Base-by-base conservation (phyloP, 2,113 vertebrate species). In the Cynopterus brachyotis region DNA sequence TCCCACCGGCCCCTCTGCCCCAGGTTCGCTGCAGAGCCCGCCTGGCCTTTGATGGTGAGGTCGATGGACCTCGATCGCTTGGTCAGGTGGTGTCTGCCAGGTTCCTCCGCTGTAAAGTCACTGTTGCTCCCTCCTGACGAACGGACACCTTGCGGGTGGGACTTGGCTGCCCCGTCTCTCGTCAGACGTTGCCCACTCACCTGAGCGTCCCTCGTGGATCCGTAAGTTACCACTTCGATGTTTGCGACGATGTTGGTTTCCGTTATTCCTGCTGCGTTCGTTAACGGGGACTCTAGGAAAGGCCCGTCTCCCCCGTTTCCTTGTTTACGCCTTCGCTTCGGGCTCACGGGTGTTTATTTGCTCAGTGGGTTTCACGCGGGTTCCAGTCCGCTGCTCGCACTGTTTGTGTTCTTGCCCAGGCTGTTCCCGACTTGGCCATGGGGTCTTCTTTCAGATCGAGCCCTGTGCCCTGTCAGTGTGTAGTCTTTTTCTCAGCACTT, bases 1-100 rank as follows among this genome's bases (percentile, higher is more conserved):
- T 30, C 26, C 19, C 50, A 0, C 47, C 9, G 0, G 9, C 0
- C 7, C 42, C 11, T 10, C 42, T 22, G 40, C 7, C 0, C 45
- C 3, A 40, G 92, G 5, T 26, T 47, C 4, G 0, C 5, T 37
- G 9, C 81, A 20, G 11, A 30, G 8, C 60, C 12, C 7, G 40
- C 10, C 15, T 0, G 37, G 24, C 70, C 72, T 3, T 9, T 2
- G 0, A 22, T 11, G 78, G 24, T 20, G 45, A 13, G 19, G 5
- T 9, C 22, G 3, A n/a, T n/a, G n/a, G n/a, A 26, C 40, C 40
- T n/a, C 8, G 17, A 6, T 12, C 4, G 3, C 72, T 30, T 5
- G 73, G 40, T 6, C 13, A 16, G 42, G 57, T 3, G 17, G 35
- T 12, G 17, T 32, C 76, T 37, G 53, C 30, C 3, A 20, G 26